phyloP scores from a whole-genome alignment of 2,888 invertebrate species.

The Xestia xanthographa region DNA sequence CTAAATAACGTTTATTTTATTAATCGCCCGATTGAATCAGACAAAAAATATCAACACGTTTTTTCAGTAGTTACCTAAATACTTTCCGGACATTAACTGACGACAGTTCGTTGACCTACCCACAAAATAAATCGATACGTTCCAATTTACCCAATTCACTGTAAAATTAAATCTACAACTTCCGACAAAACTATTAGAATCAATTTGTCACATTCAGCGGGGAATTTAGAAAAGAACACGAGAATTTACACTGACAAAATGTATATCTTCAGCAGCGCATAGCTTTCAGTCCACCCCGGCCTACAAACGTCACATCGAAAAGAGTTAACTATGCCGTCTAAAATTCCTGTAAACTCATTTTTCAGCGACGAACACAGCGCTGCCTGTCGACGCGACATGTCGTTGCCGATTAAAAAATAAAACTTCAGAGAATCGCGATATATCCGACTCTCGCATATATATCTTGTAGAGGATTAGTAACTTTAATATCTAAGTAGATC shows the following conservation, averaged over 20 bases:
- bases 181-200: conserved; percentile 5
- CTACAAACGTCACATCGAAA: conserved; percentile 54
- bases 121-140: conserved; percentile 22
- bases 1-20: not conserved
- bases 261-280: conserved; percentile 35
- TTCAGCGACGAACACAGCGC: conserved; percentile 69
- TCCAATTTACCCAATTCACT: conserved; percentile 24
- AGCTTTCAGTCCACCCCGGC: conserved; percentile 36
- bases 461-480: conserved; percentile 48
- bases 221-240: conserved; percentile 26
- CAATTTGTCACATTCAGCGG: conserved; percentile 37
- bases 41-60: not conserved
- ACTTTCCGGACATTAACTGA: not conserved
- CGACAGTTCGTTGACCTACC: conserved; percentile 33
- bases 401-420: conserved; percentile 68
- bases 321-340: conserved; percentile 54
- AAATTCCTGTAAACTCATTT: conserved; percentile 80
- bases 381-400: conserved; percentile 62
- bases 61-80: not conserved
- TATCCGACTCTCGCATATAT: conserved; percentile 47
- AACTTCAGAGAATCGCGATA: conserved; percentile 66
- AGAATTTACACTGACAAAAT: conserved; percentile 2
- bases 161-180: conserved; percentile 27
- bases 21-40: conserved; percentile 6
- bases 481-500: conserved; percentile 60